Conservation (phyloP, 2,113 vertebrate species). For the Upupa epops region DNA sequence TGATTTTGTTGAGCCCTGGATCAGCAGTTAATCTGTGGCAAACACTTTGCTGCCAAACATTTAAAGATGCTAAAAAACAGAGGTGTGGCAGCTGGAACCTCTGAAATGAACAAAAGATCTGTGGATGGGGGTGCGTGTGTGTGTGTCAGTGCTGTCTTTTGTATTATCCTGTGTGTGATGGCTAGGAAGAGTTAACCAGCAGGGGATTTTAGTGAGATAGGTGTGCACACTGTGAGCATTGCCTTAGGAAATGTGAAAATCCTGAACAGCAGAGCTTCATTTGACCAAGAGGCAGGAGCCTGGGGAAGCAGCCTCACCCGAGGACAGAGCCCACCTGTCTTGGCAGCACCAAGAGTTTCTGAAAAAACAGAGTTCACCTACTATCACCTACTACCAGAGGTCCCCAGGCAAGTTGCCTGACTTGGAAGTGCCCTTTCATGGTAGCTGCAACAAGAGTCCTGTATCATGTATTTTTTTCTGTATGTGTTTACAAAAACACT, state of each 20-base stretch:
- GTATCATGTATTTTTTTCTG: neutral
- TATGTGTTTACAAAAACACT: neutral
- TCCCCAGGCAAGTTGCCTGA: neutral
- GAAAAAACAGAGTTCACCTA: neutral
- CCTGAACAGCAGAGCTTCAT: neutral
- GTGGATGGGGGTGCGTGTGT: neutral
- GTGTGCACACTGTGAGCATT: neutral
- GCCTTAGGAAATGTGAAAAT: neutral
- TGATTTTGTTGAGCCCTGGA: neutral
- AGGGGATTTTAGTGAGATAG: neutral
- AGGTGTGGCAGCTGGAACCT: neutral
- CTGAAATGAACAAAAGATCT: neutral
- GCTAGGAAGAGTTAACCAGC: neutral
- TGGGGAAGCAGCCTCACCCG: neutral
- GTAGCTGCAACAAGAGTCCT: neutral
- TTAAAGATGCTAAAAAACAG: neutral
- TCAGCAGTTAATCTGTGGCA: neutral
- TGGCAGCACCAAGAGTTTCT: neutral
- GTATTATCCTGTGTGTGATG: rapidly evolving
- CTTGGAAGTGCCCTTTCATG: neutral
- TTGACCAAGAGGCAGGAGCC: neutral
- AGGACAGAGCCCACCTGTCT: neutral
- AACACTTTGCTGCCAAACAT: neutral
- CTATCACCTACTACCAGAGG: neutral
- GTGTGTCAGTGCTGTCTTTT: neutral